These are phyloP conservation scores for Salvelinus fontinalis DNA, from an alignment of 2,113 vertebrate genomes.

Conservation along the genomic window DNA sequence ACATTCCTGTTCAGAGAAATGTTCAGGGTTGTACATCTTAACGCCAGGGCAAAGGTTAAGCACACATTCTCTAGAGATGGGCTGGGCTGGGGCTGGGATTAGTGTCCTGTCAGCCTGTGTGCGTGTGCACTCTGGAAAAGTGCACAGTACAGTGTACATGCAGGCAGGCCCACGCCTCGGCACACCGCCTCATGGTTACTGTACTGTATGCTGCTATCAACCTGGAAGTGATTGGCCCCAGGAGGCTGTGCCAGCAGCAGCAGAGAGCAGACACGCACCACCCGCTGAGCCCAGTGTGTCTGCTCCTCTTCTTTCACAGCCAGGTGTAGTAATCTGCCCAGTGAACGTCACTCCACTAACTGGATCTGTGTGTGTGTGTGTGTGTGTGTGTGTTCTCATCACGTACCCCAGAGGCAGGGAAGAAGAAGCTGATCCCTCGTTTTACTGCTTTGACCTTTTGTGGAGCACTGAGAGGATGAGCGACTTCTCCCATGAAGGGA, in stretches of 20 bases:
- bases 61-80: background rate
- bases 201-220: background rate
- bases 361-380: too few species aligned
- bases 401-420: too few species aligned
- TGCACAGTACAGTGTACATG: background rate
- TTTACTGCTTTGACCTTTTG: too few species aligned
- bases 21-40: conserved; percentile 26
- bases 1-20: too few species aligned
- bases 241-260: background rate
- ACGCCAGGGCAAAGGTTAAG: conserved; percentile 52
- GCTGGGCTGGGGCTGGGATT: background rate
- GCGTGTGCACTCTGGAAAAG: conserved; percentile 3
- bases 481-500: too few species aligned
- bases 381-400: too few species aligned
- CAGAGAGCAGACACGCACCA: background rate
- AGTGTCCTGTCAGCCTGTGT: background rate
- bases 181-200: background rate
- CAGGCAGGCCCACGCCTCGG: conserved; percentile 1
- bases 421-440: too few species aligned
- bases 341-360: too few species aligned
- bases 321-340: too few species aligned
- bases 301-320: background rate
- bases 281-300: too few species aligned
- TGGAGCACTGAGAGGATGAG: too few species aligned
- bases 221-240: conserved; percentile 46